phyloP scores from a whole-genome alignment of 2,797 vertebrate genomes.

The Dipus sagitta region DNA sequence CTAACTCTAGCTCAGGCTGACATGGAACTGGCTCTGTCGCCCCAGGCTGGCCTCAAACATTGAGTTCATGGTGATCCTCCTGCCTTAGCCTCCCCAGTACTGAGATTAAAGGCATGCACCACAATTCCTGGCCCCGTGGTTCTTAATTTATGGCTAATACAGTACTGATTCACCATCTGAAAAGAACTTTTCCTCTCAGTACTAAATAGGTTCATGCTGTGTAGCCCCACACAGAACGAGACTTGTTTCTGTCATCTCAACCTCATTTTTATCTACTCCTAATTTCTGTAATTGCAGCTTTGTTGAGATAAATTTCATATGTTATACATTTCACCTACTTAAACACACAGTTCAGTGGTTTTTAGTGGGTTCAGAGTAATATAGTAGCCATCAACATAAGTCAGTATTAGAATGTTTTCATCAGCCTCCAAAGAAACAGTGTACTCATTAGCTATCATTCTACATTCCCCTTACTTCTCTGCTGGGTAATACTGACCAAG shows the following conservation, averaged over 20 bases:
- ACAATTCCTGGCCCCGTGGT: too few species aligned
- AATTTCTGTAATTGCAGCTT: neutral
- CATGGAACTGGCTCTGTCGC: too few species aligned
- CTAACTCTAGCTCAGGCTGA: too few species aligned
- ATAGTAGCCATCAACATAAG: neutral
- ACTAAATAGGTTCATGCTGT: neutral
- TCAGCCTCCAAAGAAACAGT: neutral
- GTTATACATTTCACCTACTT: neutral
- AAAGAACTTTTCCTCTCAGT: neutral
- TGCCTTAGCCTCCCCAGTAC: too few species aligned
- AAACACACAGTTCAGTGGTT: conserved; percentile 2
- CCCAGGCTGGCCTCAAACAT: too few species aligned
- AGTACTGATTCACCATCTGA: neutral
- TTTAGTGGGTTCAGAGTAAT: neutral
- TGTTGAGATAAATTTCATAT: neutral
- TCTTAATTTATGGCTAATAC: neutral
- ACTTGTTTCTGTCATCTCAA: neutral
- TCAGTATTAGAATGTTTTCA: conserved; percentile 26
- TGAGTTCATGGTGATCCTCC: too few species aligned
- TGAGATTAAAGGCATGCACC: too few species aligned
- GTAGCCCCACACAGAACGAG: neutral
- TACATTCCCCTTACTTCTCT: neutral
- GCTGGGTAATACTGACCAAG: neutral
- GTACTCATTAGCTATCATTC: neutral
- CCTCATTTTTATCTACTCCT: neutral